Percentiles rank a stretch among this genome's conserved stretches.
phyloP scores from a whole-genome alignment of 2,797 vertebrate species.

The Remorina albescens region DNA sequence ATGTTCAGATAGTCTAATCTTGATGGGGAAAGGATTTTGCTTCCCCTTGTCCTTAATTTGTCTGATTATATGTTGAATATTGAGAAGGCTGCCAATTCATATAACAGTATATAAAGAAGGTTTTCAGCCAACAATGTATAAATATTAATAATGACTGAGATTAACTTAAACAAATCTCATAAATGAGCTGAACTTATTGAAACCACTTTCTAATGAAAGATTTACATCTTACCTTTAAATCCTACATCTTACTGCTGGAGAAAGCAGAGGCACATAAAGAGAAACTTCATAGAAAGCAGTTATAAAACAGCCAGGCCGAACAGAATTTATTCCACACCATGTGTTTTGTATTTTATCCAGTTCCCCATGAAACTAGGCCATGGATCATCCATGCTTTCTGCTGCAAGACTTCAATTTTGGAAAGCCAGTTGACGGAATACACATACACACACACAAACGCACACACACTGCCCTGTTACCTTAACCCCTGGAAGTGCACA shows the following conservation, averaged over 20 bases:
- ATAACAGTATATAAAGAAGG: no score
- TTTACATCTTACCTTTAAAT: constrained; percentile 22
- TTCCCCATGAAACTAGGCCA: constrained; percentile 60
- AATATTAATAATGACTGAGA: no score
- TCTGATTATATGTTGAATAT: no score
- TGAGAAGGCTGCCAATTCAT: no score
- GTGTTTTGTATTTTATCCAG: constrained; percentile 58
- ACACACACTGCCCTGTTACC: constrained; percentile 41
- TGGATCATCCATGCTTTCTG: constrained; percentile 58
- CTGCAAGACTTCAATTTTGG: constrained; percentile 52
- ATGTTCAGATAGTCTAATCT: no score
- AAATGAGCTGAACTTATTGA: background rate
- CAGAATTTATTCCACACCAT: constrained; percentile 30
- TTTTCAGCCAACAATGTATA: no score
- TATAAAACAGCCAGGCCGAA: constrained; percentile 31
- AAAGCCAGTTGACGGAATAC: constrained; percentile 30
- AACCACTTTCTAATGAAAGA: constrained; percentile 32
- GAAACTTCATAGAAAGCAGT: constrained; percentile 38
- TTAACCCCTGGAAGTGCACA: constrained; percentile 40
- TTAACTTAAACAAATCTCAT: no score
- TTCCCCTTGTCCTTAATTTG: no score
- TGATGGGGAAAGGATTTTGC: no score
- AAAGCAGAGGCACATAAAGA: constrained; percentile 12
- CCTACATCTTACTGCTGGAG: background rate
- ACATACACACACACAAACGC: constrained; percentile 21